phyloP scores from a whole-genome alignment of 2,888 invertebrate species.

The Allophyes oxyacanthae region DNA sequence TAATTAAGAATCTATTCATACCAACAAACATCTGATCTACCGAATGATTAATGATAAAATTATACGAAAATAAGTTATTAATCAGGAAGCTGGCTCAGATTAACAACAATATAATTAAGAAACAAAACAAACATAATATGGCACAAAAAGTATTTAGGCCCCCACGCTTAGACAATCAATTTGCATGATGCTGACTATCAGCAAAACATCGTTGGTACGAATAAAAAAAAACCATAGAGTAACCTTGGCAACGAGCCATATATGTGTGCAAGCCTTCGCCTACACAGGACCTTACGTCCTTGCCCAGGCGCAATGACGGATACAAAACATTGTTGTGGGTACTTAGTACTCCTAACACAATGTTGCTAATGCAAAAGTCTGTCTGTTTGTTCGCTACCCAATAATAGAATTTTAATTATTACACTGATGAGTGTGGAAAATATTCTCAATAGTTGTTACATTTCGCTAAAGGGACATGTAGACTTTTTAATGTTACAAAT shows the following conservation, averaged over 20 bases:
- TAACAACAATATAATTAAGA: constrained; percentile 46
- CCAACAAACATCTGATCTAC: constrained; percentile 9
- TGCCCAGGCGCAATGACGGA: constrained; percentile 39
- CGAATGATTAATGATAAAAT: constrained; percentile 28
- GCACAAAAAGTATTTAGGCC: constrained; percentile 52
- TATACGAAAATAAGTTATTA: constrained; percentile 19
- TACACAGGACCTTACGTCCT: constrained; percentile 68
- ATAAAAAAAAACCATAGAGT: constrained; percentile 57
- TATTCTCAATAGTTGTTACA: neutral
- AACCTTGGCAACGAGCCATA: constrained; percentile 71
- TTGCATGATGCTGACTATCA: constrained; percentile 53
- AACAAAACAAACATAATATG: constrained; percentile 42
- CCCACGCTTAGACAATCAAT: constrained; percentile 63
- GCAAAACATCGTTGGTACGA: constrained; percentile 52
- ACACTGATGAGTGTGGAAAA: constrained; percentile 7
- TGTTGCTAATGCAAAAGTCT: constrained; percentile 46
- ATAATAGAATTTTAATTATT: constrained; percentile 1
- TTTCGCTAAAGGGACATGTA: neutral
- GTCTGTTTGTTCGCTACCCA: constrained; percentile 5
- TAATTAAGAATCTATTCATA: constrained; percentile 16
- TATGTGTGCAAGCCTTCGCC: constrained; percentile 68
- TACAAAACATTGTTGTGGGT: constrained; percentile 9
- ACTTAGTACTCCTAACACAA: constrained; percentile 1
- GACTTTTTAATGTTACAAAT: too few relatives aligned
- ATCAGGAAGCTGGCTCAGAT: constrained; percentile 42